phyloP scores from a whole-genome alignment of 2,797 vertebrate species.

The Alfaro cultratus region DNA sequence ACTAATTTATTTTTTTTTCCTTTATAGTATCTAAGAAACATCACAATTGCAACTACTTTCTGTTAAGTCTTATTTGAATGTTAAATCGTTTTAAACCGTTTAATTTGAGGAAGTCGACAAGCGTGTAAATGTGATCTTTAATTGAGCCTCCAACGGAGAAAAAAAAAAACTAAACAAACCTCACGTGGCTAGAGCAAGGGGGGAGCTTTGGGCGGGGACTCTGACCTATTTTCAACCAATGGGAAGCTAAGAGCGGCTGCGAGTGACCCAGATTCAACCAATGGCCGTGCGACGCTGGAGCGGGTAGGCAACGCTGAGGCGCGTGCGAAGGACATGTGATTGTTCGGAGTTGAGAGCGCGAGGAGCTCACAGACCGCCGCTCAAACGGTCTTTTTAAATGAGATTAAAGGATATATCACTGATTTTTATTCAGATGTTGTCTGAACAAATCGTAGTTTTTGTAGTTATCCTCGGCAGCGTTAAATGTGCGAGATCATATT shows the following conservation, averaged over 20 bases:
- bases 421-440: not conserved
- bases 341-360: slow-evolving; percentile 24
- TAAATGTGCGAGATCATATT: not conserved
- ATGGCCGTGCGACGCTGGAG: slow-evolving; percentile 62
- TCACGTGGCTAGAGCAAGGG: slow-evolving; percentile 80
- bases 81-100: not conserved
- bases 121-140: slow-evolving; percentile 1
- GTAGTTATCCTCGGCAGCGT: not conserved
- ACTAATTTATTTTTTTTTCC: not conserved
- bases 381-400: not conserved
- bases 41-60: not conserved
- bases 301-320: slow-evolving; percentile 74
- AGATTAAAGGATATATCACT: not conserved
- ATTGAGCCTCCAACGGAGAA: slow-evolving; percentile 3
- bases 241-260: slow-evolving; percentile 58
- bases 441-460: not conserved
- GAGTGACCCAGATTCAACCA: slow-evolving; percentile 88
- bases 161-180: slow-evolving; percentile 10
- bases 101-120: not conserved
- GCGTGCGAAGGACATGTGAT: slow-evolving; percentile 83
- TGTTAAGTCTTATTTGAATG: not conserved
- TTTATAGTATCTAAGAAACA: not conserved
- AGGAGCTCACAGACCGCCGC: slow-evolving; percentile 1
- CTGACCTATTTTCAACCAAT: slow-evolving; percentile 93
- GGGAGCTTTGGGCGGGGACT: slow-evolving; percentile 82